Evolutionary conservation across 2,113 vertebrate genomes (phyloP).

Genomic region (Glaucidium brasilianum): DNA sequence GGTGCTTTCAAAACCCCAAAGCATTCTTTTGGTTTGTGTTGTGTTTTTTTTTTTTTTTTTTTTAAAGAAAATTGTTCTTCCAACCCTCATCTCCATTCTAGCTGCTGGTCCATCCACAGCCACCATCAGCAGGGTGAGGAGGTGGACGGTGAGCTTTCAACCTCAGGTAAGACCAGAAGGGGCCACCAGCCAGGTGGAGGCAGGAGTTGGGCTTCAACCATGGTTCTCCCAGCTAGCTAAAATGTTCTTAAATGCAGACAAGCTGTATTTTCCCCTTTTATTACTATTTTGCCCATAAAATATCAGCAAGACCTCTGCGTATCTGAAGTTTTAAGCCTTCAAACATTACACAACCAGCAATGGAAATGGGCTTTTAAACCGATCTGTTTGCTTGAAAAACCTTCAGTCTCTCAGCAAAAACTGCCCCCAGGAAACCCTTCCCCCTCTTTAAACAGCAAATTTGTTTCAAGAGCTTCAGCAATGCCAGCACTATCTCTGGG

Average conservation of each 20-base stretch:
- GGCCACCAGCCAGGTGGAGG: neutral
- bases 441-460: conserved; percentile 12
- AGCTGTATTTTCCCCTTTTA: neutral
- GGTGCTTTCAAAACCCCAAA: neutral
- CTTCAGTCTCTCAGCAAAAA: neutral
- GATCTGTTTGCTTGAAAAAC: neutral
- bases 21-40: neutral
- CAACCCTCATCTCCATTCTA: neutral
- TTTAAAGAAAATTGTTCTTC: neutral
- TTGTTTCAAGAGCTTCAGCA: neutral
- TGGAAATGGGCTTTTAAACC: neutral
- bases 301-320: neutral
- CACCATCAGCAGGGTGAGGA: neutral
- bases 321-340: neutral
- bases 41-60: no score
- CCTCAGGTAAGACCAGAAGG: neutral
- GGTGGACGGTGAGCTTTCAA: neutral
- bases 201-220: neutral
- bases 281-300: neutral
- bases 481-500: neutral
- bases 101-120: neutral
- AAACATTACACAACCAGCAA: neutral
- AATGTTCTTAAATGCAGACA: neutral
- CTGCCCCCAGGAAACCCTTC: neutral
- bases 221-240: fast-evolving